Evolutionary conservation across 2,797 vertebrate genomes (phyloP), one percentile per base, ranked within the genome.

Genomic region (Enteromius thamalakanensis): DNA sequence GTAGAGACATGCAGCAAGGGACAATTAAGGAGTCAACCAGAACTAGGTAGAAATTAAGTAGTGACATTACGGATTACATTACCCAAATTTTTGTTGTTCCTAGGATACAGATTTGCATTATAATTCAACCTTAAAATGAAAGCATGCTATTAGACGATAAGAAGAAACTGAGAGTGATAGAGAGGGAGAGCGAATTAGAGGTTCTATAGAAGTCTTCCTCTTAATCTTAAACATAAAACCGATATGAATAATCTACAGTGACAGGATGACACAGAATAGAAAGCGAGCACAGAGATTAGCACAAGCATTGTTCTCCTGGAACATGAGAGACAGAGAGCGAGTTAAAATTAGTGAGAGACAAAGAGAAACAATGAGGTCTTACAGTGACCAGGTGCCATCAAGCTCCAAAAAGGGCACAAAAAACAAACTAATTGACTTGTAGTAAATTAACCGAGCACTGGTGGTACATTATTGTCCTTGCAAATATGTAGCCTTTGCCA

Each of bases 221-320:
- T 81, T 89, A 89, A 91, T 91, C 86, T 84, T 83, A 69, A 26
- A 76, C 86, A 89, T 86, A 81, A 90, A 90, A 86, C 79, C 77
- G 88, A 81, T 58, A 83, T 58, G 81, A 84, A 82, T 90, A 86
- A 91, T 90, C 87, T 86, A 76, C 49, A 86, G 71, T 79, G 84
- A 88, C 84, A 77, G 21, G 21, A 65, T 65, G 70, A 84, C 51
- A 84, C 60, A 26, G 80, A 81, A 55, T 72, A 75, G 76, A 83
- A 81, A 34, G 65, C 10, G 74, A 60, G 85, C 83, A 5, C 34
- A 60, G 76, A 87, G 83, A 89, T 88, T 12, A 90, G 87, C 72
- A 76, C 71, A 83, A 81, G 45, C 49, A 75, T 55, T 51, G 53
- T 75, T 75, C 21, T 55, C 11, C 11, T 37, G 32, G 21, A 75